Evolutionary conservation across 2,113 vertebrate genomes (phyloP).

Genomic region (Pterocles gutturalis): DNA sequence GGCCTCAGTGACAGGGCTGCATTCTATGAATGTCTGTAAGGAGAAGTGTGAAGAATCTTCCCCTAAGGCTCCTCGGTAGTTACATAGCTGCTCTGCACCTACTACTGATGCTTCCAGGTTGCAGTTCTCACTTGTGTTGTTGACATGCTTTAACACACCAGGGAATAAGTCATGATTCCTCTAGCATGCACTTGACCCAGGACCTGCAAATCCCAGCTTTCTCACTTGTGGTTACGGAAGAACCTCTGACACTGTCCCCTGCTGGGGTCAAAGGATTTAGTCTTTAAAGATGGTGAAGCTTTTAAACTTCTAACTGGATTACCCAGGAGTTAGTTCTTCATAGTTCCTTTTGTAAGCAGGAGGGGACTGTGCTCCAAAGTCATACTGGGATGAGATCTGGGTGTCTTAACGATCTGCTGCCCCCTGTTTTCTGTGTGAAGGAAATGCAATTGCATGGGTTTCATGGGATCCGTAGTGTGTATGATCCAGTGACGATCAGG

Average conservation of each 20-base stretch:
- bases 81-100: neutral
- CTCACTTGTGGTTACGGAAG: neutral
- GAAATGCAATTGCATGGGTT: neutral
- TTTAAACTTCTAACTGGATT: neutral
- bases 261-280: neutral
- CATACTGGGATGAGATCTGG: neutral
- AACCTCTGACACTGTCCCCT: neutral
- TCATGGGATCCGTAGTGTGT: fast-evolving
- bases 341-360: neutral
- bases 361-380: neutral
- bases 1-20: neutral
- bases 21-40: neutral
- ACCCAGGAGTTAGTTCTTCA: neutral
- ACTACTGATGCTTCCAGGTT: neutral
- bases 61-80: neutral
- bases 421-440: neutral
- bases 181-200: neutral
- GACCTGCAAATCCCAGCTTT: neutral
- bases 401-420: neutral
- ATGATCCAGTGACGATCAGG: fast-evolving
- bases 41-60: neutral
- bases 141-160: neutral
- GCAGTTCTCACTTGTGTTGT: neutral
- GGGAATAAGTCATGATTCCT: neutral
- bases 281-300: neutral